phyloP scores from a whole-genome alignment of 2,797 vertebrate species.

The Phoxinus dragarum region DNA sequence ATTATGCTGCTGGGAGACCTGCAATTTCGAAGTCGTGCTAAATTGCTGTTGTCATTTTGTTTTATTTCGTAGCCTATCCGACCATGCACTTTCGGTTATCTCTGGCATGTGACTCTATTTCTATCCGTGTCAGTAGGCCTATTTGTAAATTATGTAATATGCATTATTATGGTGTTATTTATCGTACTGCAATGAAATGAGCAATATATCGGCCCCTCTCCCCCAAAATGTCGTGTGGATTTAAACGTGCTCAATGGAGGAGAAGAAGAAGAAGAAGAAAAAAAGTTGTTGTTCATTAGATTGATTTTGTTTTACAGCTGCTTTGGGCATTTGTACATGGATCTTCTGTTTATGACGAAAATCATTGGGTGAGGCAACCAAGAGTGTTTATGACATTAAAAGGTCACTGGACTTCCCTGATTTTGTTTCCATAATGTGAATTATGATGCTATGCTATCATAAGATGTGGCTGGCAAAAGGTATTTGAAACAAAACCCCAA shows the following conservation, averaged over 20 bases:
- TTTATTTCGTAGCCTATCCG: neutral
- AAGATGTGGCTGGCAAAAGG: neutral
- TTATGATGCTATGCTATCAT: no score
- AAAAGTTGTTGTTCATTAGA: neutral
- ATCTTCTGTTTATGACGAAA: neutral
- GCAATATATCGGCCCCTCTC: neutral
- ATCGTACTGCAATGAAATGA: constrained; percentile 19
- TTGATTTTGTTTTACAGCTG: neutral
- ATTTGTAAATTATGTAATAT: constrained; percentile 19
- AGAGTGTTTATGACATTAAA: neutral
- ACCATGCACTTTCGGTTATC: neutral
- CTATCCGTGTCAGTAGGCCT: neutral
- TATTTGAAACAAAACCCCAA: neutral
- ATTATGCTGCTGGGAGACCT: neutral
- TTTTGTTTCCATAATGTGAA: neutral
- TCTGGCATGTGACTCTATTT: neutral
- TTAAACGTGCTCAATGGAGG: neutral
- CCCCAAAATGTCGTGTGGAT: neutral
- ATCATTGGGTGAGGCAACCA: neutral
- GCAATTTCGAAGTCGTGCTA: neutral
- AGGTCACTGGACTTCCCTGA: neutral
- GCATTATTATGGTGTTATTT: constrained; percentile 5
- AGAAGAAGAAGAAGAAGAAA: no score
- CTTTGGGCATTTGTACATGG: neutral
- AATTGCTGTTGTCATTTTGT: neutral